Evolutionary conservation across 2,113 vertebrate species (phyloP), one percentile per base, ranked within the genome.

Genomic region (Tragelaphus buxtoni): DNA sequence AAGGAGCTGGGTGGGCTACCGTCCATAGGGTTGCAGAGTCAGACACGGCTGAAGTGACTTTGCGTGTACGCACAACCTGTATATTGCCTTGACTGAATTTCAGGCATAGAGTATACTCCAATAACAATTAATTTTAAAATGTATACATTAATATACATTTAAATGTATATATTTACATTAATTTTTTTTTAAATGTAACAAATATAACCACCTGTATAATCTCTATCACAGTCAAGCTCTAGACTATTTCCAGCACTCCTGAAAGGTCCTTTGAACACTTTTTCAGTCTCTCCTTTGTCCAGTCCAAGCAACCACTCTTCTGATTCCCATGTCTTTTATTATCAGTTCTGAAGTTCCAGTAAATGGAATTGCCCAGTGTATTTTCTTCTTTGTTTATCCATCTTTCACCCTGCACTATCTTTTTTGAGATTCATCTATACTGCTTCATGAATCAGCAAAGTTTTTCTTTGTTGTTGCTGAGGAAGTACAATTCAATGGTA

Each of bases 351-450:
- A 49, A 69, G 24, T 39, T 49, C 30, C 35, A 24, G 56, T 35
- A 30, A 56, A 42, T 7, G 51, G 32, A 72, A n/a, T 28, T n/a
- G 3, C 8, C 26, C 14, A 3, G 13, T 8, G 16, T 42, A 9
- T 60, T 42, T 39, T 87, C 42, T 16, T 60, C 35, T 9, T 28
- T 17, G 11, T 16, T 16, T 32, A 9, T 45, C 22, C 16, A 5
- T 51, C 42, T 74, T 32, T 9, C 2, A 1, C 11, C 32, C 47
- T 14, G 56, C 17, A 1, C 30, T 35, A 0, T 30, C 53, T 22
- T 49, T 82, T 82, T 9, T 18, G 60, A 39, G 47, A 47, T 20
- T 55, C 3, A 4, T 30, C 47, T 7, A 1, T 7, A 9, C 47
- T 49, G 65, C 56, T 32, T 18, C 35, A 3, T 5, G 35, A 4